Conservation (phyloP, 2,797 vertebrate genomes). For the Alca torda region DNA sequence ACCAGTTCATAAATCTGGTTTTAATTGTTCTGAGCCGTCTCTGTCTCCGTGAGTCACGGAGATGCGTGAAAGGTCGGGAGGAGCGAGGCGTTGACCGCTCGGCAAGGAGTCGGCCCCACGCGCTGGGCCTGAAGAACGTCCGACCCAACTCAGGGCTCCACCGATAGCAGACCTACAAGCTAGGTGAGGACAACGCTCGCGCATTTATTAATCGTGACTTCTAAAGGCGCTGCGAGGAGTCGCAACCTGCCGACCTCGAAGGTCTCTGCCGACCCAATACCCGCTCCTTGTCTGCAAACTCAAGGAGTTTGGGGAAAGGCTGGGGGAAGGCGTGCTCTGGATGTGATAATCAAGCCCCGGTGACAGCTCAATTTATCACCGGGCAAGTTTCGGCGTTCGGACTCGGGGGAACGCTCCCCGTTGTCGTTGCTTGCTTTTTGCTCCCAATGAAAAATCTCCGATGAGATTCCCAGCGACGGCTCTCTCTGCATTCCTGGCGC, state of each 20-base stretch:
- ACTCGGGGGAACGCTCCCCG: background rate
- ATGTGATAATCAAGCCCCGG: background rate
- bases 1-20: background rate
- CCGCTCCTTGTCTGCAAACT: background rate
- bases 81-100: background rate
- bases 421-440: background rate
- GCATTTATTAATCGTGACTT: background rate
- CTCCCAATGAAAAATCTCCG: conserved; percentile 15
- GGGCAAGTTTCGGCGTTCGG: background rate
- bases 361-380: conserved; percentile 42
- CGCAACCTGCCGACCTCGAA: background rate
- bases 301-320: background rate
- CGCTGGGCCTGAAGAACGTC: fast-evolving
- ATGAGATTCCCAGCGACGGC: background rate
- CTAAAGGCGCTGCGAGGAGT: background rate
- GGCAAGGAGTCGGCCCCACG: background rate
- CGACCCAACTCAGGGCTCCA: background rate
- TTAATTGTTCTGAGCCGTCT: background rate
- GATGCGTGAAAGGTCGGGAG: background rate
- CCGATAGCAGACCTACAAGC: background rate
- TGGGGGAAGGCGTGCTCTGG: background rate
- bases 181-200: background rate
- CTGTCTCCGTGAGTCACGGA: background rate
- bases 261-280: background rate
- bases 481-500: conserved; percentile 34